phyloP scores from a whole-genome alignment of 2,797 vertebrate species.

The Clarias fuscus region DNA sequence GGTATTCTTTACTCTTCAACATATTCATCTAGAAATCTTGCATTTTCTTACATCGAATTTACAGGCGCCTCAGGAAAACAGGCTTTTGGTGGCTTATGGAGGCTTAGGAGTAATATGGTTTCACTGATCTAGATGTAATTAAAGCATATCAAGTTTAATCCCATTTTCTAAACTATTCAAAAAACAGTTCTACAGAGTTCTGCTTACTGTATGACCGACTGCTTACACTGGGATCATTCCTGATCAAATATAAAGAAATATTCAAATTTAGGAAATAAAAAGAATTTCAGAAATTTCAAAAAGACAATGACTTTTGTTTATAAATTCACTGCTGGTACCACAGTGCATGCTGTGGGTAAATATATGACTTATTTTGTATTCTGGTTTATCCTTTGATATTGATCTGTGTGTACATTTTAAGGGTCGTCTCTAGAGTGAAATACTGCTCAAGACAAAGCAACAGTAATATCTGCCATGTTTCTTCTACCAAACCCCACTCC shows the following conservation, averaged over 20 bases:
- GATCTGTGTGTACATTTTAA: conserved; percentile 25
- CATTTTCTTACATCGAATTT: background rate
- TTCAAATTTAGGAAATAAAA: background rate
- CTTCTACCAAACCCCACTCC: background rate
- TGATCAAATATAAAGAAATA: background rate
- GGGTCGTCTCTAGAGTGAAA: conserved; percentile 16
- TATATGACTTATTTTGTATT: conserved; percentile 3
- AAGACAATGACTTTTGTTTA: background rate
- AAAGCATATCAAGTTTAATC: background rate
- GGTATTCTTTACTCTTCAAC: background rate
- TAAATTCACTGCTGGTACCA: background rate
- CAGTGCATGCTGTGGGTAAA: background rate
- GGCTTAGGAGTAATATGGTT: background rate
- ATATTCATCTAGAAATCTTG: background rate
- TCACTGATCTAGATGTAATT: background rate
- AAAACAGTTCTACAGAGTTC: too few species aligned
- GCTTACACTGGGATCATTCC: background rate
- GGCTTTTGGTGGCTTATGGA: background rate
- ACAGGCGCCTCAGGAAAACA: background rate
- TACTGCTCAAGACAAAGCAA: conserved; percentile 22
- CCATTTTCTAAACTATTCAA: background rate
- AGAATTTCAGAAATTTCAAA: background rate
- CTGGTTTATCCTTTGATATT: background rate
- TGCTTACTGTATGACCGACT: too few species aligned
- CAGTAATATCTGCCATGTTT: conserved; percentile 20